Percentiles rank a stretch among this genome's conserved stretches.
phyloP scores from a whole-genome alignment of 2,113 vertebrate genomes.

The Lichenostomus cassidix region DNA sequence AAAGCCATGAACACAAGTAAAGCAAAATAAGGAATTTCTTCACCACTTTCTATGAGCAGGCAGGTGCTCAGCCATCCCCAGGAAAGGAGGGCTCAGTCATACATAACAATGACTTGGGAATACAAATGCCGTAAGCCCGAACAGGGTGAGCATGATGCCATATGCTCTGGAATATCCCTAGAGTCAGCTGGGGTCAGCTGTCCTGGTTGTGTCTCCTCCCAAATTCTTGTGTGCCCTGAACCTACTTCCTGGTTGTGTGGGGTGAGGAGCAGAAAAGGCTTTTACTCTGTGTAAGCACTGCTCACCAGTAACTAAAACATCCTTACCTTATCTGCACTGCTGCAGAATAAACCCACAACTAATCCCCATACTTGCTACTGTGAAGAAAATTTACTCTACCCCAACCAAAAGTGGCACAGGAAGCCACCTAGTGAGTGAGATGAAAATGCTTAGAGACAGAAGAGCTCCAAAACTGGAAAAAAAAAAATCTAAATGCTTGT shows the following conservation, averaged over 20 bases:
- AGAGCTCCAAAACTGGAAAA: not conserved
- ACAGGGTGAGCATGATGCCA: not conserved
- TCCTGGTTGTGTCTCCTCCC: not conserved
- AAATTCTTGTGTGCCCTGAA: rapidly evolving
- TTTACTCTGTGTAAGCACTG: not conserved
- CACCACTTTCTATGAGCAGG: not conserved
- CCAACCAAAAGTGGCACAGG: not conserved
- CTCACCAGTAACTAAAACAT: not conserved
- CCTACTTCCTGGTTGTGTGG: not conserved
- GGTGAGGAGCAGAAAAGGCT: not conserved
- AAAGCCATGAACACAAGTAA: not conserved
- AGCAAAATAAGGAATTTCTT: not conserved
- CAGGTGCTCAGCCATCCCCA: not conserved
- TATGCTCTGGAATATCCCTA: not conserved
- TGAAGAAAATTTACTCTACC: not conserved
- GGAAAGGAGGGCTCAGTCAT: not conserved
- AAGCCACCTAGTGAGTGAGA: not conserved
- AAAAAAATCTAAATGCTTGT: not conserved
- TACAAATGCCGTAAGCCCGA: not conserved
- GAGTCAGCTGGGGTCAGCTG: not conserved
- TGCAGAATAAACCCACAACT: not conserved
- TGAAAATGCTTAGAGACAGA: not conserved
- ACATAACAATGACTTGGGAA: not conserved
- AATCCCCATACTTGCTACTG: not conserved
- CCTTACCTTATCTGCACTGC: not conserved